A percentile compares a stretch with the other conserved stretches of the same genome.
phyloP scores from a whole-genome alignment of 2,113 vertebrate genomes.

The Pelmatolapia mariae region DNA sequence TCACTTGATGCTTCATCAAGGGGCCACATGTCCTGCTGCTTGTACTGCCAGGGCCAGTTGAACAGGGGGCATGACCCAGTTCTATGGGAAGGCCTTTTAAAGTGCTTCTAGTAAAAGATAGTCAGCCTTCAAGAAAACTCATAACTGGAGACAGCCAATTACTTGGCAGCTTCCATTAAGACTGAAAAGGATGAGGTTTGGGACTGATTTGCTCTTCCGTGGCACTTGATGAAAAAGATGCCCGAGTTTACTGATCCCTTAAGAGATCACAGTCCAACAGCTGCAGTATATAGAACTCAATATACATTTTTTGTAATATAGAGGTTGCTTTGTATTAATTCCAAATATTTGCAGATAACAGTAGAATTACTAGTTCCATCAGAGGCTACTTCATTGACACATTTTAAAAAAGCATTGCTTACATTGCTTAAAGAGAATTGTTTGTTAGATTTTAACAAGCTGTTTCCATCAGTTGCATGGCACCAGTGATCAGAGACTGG shows the following conservation, averaged over 20 bases:
- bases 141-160: constrained; percentile 15
- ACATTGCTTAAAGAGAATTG: background rate
- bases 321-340: background rate
- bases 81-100: background rate
- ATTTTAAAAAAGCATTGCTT: background rate
- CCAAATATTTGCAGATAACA: background rate
- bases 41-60: background rate
- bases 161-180: constrained; percentile 8
- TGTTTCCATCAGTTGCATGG: background rate
- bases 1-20: background rate
- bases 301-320: background rate
- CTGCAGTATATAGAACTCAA: background rate
- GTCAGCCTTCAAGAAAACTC: background rate
- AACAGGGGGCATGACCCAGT: background rate
- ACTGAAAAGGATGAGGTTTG: background rate
- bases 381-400: background rate
- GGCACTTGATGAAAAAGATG: background rate
- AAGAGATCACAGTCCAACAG: background rate
- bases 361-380: background rate
- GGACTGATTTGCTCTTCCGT: background rate
- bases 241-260: background rate
- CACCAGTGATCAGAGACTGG: background rate
- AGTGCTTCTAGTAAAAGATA: background rate
- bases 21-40: background rate
- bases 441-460: background rate